These are phyloP conservation scores for Pheucticus melanocephalus DNA, from an alignment of 2,113 vertebrate genomes.

Conservation along the genomic window DNA sequence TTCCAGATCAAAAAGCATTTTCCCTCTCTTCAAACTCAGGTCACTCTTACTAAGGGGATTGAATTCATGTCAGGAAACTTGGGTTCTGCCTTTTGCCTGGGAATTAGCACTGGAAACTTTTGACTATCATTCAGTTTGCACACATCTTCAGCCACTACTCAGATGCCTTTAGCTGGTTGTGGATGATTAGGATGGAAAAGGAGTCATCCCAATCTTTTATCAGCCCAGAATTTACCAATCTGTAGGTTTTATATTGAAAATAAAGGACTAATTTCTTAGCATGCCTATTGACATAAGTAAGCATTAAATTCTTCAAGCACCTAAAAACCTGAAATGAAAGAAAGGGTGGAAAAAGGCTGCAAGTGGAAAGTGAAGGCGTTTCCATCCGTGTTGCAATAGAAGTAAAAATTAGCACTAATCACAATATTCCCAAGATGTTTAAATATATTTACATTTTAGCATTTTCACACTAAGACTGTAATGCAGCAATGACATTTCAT, in stretches of 20 bases:
- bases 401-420: not conserved
- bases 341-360: not conserved
- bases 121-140: not conserved
- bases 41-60: not conserved
- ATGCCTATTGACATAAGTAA: not conserved
- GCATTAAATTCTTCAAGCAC: not conserved
- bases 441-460: not conserved
- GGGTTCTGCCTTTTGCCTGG: not conserved
- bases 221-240: not conserved
- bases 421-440: not conserved
- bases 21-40: not conserved
- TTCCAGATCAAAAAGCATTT: not conserved
- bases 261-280: not conserved
- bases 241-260: not conserved
- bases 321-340: not conserved
- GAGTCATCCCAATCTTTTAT: not conserved
- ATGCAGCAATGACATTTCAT: not conserved
- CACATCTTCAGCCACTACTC: not conserved
- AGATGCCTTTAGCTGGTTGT: not conserved
- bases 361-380: not conserved
- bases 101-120: not conserved
- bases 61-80: not conserved
- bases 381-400: not conserved
- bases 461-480: not conserved
- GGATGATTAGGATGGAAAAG: not conserved